These are phyloP conservation scores for Lithobates pipiens DNA, from an alignment of 2,797 vertebrate species.

Conservation along the genomic window DNA sequence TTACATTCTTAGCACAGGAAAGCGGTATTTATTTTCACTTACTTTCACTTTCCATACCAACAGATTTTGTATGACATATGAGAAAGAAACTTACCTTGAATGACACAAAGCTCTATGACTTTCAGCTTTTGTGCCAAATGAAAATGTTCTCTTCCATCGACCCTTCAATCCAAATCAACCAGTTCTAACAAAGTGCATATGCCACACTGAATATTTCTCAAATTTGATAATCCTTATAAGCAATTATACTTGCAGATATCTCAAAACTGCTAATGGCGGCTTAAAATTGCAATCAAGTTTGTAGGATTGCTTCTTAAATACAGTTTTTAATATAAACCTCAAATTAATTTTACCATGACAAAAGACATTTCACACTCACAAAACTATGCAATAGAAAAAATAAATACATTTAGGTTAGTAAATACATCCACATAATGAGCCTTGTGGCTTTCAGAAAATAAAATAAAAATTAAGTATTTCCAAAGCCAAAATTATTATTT, in stretches of 20 bases:
- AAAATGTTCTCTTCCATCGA: neutral
- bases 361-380: neutral
- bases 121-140: too few species aligned
- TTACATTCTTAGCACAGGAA: too few species aligned
- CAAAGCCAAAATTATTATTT: too few species aligned
- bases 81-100: too few species aligned
- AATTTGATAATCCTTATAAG: neutral
- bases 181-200: neutral
- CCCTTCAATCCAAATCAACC: neutral
- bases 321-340: neutral
- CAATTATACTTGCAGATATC: neutral
- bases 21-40: too few species aligned
- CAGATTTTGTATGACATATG: too few species aligned
- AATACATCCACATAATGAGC: neutral
- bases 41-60: too few species aligned
- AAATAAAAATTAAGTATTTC: too few species aligned
- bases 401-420: neutral
- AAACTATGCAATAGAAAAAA: neutral
- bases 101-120: too few species aligned
- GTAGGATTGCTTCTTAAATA: neutral
- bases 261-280: neutral
- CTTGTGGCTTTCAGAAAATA: too few species aligned
- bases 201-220: neutral
- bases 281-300: neutral
- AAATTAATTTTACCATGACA: conserved; percentile 1